These are phyloP conservation scores for Episyrphus balteatus DNA, from an alignment of 1,140 invertebrate genomes.

Conservation along the genomic window DNA sequence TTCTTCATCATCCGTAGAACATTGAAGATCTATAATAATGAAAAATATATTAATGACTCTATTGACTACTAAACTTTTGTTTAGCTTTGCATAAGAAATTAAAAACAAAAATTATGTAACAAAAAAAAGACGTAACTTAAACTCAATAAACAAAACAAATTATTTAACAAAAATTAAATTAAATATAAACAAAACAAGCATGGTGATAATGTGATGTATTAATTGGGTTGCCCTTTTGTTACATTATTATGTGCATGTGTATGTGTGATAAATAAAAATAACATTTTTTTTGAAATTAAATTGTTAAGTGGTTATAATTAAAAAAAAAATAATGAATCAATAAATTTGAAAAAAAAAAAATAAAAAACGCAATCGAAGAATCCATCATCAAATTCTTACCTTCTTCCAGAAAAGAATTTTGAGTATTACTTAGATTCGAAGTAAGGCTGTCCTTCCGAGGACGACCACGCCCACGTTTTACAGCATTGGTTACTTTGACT, in stretches of 20 bases:
- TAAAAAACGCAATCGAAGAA: neutral
- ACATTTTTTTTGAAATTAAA: neutral
- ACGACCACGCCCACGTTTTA: conserved; percentile 44
- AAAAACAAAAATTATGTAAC: conserved; percentile 5
- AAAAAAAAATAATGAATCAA: neutral
- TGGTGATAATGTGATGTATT: neutral
- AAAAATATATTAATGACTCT: neutral
- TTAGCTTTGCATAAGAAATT: neutral
- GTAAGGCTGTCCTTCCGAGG: conserved; percentile 43
- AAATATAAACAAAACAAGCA: neutral
- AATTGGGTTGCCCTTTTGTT: too few species aligned
- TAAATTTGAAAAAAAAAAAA: neutral
- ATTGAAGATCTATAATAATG: conserved; percentile 49
- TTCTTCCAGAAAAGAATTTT: conserved; percentile 47
- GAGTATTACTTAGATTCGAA: conserved; percentile 35
- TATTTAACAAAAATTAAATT: conserved; percentile 7
- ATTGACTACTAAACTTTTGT: too few species aligned
- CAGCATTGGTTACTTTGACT: conserved; percentile 35
- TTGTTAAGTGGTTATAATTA: neutral
- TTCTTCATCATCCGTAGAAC: conserved; percentile 61
- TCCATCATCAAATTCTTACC: conserved; percentile 34
- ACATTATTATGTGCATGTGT: conserved; percentile 1
- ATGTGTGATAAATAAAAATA: neutral
- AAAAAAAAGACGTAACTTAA: neutral
- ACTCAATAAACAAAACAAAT: conserved; percentile 6